Conservation (phyloP, 1,140 invertebrate species). For the Bursaphelenchus mucronatus region DNA sequence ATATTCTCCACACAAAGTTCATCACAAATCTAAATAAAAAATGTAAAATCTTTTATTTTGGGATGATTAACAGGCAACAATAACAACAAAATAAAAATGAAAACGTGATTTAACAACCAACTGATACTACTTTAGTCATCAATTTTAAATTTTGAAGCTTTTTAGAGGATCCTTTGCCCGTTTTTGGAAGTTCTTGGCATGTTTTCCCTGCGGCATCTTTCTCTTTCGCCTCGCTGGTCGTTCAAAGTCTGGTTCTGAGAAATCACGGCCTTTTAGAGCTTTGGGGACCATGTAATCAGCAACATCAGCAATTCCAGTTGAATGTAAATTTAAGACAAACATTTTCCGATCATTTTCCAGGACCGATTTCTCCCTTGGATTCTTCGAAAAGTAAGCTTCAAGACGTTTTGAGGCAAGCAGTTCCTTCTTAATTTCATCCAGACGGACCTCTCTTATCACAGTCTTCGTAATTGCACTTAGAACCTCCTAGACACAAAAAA, state of each 20-base stretch:
- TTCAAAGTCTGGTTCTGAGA: not conserved
- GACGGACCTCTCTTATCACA: conserved; percentile 81
- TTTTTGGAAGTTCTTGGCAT: conserved; percentile 5
- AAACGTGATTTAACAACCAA: conserved; percentile 6
- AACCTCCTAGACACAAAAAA: conserved; percentile 70
- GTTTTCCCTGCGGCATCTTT: not conserved
- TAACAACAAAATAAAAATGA: not conserved
- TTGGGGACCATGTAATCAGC: conserved; percentile 78
- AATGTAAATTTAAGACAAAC: conserved; percentile 77
- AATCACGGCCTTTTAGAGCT: conserved; percentile 50
- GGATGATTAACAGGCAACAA: not conserved
- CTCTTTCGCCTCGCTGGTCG: not conserved
- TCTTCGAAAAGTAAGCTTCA: conserved; percentile 90
- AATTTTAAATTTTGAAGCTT: conserved; percentile 5
- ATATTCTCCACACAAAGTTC: too few species aligned
- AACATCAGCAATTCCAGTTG: conserved; percentile 77
- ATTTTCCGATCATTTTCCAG: conserved; percentile 83
- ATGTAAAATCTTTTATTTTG: conserved; percentile 9
- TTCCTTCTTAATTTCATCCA: conserved; percentile 93
- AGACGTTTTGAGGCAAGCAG: conserved; percentile 84
- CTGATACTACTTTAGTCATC: not conserved
- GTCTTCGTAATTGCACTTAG: conserved; percentile 85
- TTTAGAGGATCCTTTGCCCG: not conserved
- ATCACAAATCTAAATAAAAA: too few species aligned
- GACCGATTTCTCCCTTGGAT: conserved; percentile 81